Evolutionary conservation across 1,140 invertebrate genomes (phyloP), one percentile per base, ranked within the genome.

Genomic region (Dermatophagoides farinae): DNA sequence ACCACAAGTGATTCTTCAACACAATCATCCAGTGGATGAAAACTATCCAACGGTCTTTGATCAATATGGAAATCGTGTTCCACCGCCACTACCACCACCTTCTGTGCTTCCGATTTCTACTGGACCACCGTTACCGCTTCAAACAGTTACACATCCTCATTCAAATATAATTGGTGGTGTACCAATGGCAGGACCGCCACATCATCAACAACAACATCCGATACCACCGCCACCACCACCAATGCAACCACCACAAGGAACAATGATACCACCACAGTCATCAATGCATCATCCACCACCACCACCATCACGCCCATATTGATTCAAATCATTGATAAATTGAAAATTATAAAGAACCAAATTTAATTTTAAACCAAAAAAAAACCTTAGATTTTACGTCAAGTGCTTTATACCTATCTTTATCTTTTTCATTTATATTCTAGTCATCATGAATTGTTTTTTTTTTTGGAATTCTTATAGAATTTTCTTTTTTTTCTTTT

Each of bases 1-100:
- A 25, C 58, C 58, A 39, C 58, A 60, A 43, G 58, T 60, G 10
- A 60, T 60, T 18, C 58, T 60, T 25, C 58, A 60, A 43, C 58
- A 60, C 25, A 60, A 60, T 25, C 58, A 60, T 25, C 58, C 58
- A 39, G 25, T 60, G 16, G 58, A 50, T 22, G 58, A 57, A 22
- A 44, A 47, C 46, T 31, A 50, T 44, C 14, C 1, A 18, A 12
- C 5, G 10, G 47, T n/a, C 10, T 23, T 10, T 25, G 47, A 50
- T 25, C 47, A 50, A 25, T 50, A 50, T 25, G 20, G 47, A 18
- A 20, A 20, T 12, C 12, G 20, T 11, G 20, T 50, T 14, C 12
- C 11, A 12, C 6, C 47, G 1, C 43, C 20, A 23, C 5, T 25
- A 20, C 22, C 20, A 9, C 46, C 9, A 5, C 4, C 14, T 11